phyloP scores from a whole-genome alignment of 2,113 vertebrate genomes.

The Atherinomorus stipes region DNA sequence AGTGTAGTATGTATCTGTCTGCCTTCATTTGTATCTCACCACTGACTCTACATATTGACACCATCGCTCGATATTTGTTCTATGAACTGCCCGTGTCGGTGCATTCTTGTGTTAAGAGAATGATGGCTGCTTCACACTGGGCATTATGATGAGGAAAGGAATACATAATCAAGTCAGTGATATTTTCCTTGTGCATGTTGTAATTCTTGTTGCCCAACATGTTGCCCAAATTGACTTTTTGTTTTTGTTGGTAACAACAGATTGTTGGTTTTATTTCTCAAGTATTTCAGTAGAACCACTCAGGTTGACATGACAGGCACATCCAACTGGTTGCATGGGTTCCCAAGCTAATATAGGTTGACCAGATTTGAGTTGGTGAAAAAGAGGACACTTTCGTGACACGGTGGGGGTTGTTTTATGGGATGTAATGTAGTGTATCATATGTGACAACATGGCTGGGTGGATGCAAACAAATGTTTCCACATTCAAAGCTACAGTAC shows the following conservation, averaged over 20 bases:
- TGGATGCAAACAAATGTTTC: no score
- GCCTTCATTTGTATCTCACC: neutral
- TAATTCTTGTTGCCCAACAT: neutral
- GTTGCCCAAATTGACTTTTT: no score
- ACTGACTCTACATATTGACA: neutral
- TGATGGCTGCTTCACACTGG: neutral
- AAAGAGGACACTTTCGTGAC: no score
- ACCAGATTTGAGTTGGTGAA: no score
- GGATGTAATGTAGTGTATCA: no score
- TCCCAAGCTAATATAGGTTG: no score
- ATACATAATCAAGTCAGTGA: neutral
- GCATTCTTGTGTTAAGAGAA: constrained; percentile 3
- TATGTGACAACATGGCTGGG: no score
- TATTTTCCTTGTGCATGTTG: neutral
- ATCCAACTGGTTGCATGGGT: neutral
- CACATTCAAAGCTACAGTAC: no score
- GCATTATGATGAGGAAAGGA: neutral
- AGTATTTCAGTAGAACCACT: neutral
- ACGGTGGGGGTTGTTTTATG: no score
- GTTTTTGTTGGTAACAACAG: neutral
- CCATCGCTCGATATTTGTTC: neutral
- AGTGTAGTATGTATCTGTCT: neutral
- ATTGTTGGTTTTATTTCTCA: neutral
- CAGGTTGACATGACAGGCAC: neutral
- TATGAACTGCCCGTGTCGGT: neutral